Conservation (phyloP, 2,888 invertebrate genomes). For the Anoncus sp. region DNA sequence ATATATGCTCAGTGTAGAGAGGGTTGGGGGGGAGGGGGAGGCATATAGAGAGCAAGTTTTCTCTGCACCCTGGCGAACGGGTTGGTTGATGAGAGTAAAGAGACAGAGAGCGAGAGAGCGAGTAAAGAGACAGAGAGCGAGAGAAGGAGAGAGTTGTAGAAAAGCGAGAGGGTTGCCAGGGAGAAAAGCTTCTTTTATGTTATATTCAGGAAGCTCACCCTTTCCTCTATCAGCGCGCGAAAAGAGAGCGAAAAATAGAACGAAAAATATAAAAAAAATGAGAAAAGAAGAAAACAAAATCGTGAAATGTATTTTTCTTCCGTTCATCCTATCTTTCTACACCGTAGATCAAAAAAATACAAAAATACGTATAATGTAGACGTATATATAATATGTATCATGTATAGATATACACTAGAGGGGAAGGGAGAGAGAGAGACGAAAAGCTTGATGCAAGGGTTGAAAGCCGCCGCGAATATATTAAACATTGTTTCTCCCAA, state of each 20-base stretch:
- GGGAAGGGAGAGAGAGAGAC: background rate
- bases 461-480: conserved; percentile 57
- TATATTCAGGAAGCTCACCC: conserved; percentile 55
- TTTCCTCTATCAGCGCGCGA: conserved; percentile 50
- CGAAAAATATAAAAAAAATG: conserved; percentile 23
- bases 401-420: too few species aligned
- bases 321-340: background rate
- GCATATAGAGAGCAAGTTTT: conserved; percentile 43
- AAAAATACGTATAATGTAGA: conserved; percentile 35
- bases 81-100: conserved; percentile 16
- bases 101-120: conserved; percentile 47
- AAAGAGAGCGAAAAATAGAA: conserved; percentile 45
- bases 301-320: conserved; percentile 52
- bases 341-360: conserved; percentile 38
- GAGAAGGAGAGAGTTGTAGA: conserved; percentile 43
- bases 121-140: conserved; percentile 43
- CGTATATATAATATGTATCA: background rate
- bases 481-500: conserved; percentile 60
- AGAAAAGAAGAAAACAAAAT: conserved; percentile 21
- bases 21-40: conserved; percentile 37
- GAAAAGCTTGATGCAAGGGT: conserved; percentile 39
- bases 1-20: conserved; percentile 37
- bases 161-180: conserved; percentile 53
- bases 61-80: conserved; percentile 50
- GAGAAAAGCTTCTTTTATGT: conserved; percentile 61